Percentiles rank a stretch among this genome's conserved stretches.
Evolutionary conservation across 2,888 invertebrate genomes (phyloP).

Genomic region (Tanytarsus gracilentus): DNA sequence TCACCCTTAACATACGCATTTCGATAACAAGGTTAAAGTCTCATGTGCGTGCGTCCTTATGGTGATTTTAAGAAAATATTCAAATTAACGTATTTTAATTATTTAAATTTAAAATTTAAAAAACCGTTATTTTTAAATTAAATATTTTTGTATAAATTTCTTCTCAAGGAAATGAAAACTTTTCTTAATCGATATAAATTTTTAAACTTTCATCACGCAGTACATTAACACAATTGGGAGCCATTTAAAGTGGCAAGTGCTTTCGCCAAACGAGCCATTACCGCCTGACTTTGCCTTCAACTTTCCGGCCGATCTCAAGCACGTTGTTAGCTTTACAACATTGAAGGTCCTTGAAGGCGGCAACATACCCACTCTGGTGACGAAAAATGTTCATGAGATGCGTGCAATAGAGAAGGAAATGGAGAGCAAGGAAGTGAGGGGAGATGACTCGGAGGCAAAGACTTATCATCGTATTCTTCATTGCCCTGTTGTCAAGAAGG

Average conservation of each 20-base stretch:
- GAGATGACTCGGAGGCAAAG: not conserved
- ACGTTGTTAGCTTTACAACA: conserved; percentile 67
- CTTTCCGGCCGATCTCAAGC: conserved; percentile 63
- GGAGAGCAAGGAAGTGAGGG: not conserved
- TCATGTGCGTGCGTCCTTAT: no score
- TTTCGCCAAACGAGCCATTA: conserved; percentile 42
- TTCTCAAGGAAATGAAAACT: no score
- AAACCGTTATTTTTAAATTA: no score
- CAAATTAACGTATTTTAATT: no score
- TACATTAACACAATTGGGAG: conserved; percentile 68
- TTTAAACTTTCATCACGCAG: conserved; percentile 23
- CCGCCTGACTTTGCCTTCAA: conserved; percentile 45
- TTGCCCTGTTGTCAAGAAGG: conserved; percentile 32
- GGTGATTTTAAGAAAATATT: no score
- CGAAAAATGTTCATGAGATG: conserved; percentile 24
- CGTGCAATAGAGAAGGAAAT: conserved; percentile 28
- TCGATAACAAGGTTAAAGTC: no score
- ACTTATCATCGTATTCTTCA: not conserved
- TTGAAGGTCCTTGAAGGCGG: conserved; percentile 49
- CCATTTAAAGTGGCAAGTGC: conserved; percentile 52
- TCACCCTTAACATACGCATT: no score
- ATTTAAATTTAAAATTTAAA: no score
- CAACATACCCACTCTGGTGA: conserved; percentile 2
- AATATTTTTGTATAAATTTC: no score
- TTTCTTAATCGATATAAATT: not conserved